Percentiles rank a stretch among this genome's conserved stretches.
phyloP scores from a whole-genome alignment of 2,113 vertebrate genomes.

The Lagenorhynchus albirostris region DNA sequence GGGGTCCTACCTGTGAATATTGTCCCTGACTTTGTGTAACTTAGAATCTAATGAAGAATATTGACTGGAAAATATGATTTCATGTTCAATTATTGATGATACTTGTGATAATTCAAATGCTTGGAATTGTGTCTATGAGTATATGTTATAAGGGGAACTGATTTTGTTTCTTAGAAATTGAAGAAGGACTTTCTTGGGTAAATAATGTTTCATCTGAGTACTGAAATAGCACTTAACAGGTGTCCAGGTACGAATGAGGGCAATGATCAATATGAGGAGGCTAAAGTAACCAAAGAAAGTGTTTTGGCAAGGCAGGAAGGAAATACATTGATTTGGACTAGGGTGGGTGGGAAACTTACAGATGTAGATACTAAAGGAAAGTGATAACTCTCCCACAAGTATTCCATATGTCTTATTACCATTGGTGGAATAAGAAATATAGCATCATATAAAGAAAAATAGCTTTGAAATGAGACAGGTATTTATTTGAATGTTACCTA shows the following conservation, averaged over 20 bases:
- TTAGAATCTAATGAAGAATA: not conserved
- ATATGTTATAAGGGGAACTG: not conserved
- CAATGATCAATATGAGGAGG: not conserved
- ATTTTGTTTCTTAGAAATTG: not conserved
- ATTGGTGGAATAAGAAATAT: not conserved
- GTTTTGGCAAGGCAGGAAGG: not conserved
- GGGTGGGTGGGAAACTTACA: accelerated
- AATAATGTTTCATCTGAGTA: not conserved
- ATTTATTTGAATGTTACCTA: not conserved
- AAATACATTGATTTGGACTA: not conserved
- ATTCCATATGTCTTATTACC: not conserved
- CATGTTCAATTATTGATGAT: not conserved
- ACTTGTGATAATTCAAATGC: not conserved
- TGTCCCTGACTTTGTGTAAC: not conserved
- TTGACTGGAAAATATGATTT: not conserved
- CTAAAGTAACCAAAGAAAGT: not conserved
- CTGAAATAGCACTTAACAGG: not conserved
- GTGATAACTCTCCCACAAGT: not conserved
- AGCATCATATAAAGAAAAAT: not conserved
- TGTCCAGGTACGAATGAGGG: not conserved
- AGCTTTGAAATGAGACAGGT: not conserved
- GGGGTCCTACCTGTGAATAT: not conserved
- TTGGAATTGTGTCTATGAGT: not conserved
- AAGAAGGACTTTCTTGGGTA: not conserved
- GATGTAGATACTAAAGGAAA: not conserved